Evolutionary conservation across 2,888 invertebrate species (phyloP), one percentile per base, ranked within the genome.

Genomic region (Drosophila stalkeri): DNA sequence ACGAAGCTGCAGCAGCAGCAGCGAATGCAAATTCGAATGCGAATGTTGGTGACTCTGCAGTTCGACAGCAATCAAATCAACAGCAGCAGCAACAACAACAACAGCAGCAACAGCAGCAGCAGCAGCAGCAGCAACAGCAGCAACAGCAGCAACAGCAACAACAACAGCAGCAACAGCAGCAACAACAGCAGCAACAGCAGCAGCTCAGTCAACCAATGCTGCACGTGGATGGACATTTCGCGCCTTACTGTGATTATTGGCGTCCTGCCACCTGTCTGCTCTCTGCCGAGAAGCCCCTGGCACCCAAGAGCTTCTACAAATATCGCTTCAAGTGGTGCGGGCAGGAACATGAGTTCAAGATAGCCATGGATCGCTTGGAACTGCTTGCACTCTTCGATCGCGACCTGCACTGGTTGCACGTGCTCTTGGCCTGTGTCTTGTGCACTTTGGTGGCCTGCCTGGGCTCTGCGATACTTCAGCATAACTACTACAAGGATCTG

Each of bases 341-440:
- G 77, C 47, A 82, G 9, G 91, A 90, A 64, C 92, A 87, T 16
- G 93, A 93, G 80, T 84, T 92, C 9, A 98, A 98, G 94, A 95
- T 99, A 41, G 95, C 97, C 61, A 97, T 99, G 94, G 99, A 99
- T 93, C 95, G 99, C 52, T 94, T 99, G 59, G 97, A 98, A 79
- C 94, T 99, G 51, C 94, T 99, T 92, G 98, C 99, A 2, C 94
- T 99, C 18, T 96, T 99, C 81, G 99, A 99, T 93, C 95, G 98
- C 63, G 99, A 99, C 93, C 93, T 97, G 61, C 91, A 93, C 56
- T 97, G 97, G 46, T 93, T 96, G 70, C 94, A 95, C 78, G 97
- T 97, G 12, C 93, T 97, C 41, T 93, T 98, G 59, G 97, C 98
- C 18, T 96, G 98, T 62, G 89, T 97, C 35, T 94, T 99, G 72